Evolutionary conservation across 2,888 invertebrate genomes (phyloP), one percentile per base, ranked within the genome.

Genomic region (Lithophane semibrunnea): DNA sequence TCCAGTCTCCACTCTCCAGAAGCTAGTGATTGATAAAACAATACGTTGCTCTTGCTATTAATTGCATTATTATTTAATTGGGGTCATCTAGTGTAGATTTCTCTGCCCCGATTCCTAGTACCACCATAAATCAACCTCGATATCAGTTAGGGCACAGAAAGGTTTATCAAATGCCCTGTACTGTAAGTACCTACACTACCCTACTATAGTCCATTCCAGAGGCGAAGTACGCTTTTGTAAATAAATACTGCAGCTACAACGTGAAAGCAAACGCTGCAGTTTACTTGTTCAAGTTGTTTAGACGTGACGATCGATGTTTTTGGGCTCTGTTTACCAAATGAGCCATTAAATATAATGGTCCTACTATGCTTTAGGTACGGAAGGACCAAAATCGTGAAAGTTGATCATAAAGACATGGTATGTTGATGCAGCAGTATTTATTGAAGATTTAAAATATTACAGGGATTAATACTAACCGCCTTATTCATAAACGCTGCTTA

Each of bases 221-320:
- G 24, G 18, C 42, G 29, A 56, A 21, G 66, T 63, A 21, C 52
- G 64, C 64, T 72, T 82, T 82, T 83, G 73, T 83, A 73, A 73
- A 73, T 70, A 79, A 73, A 75, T 44, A 66, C 54, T 60, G 68
- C 13, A 61, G 18, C 21, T 65, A 29, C 18, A 54, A 60, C 63
- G 58, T 64, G 21, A 58, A 66, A n/a, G 63, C 52, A 64, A 60
- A 60, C 69, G 61, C 52, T 63, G 16, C 44, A 69, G 37, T 65
- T 65, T 69, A 49, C 61, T 63, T 60, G 63, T 58, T 82, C 13
- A 63, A 29, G 47, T 64, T 73, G 61, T 70, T 81, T 65, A 49
- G 29, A 66, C 47, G 16, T 29, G 24, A 47, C 47, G 29, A 52
- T 71, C 66, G 54, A 69, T 66, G 68, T 8, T 12, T 77, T 73